Conservation (phyloP, 2,797 vertebrate genomes). For the Enteromius fasciolatus region DNA sequence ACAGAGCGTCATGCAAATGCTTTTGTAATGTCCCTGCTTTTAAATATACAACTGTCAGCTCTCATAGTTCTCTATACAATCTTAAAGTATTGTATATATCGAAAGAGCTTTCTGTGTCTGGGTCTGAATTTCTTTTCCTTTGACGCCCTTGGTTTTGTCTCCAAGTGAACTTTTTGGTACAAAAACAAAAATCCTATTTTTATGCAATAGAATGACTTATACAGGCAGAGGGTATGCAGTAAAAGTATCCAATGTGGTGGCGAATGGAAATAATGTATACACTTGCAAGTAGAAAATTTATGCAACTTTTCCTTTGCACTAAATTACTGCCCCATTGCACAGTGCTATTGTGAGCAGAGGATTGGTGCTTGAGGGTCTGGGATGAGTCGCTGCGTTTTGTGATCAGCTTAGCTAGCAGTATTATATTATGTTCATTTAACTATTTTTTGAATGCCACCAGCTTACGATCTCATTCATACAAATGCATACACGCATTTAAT, state of each 20-base stretch:
- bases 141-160: conserved; percentile 47
- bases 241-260: conserved; percentile 49
- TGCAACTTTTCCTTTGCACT: conserved; percentile 75
- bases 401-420: neutral
- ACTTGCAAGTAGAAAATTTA: conserved; percentile 65
- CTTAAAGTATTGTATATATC: conserved; percentile 36
- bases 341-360: conserved; percentile 59
- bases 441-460: neutral
- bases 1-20: conserved; percentile 34
- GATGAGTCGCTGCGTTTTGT: neutral
- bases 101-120: conserved; percentile 36
- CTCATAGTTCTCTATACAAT: conserved; percentile 35
- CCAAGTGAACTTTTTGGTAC: conserved; percentile 50
- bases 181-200: conserved; percentile 46
- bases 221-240: conserved; percentile 54
- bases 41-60: conserved; percentile 39
- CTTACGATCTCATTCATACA: neutral
- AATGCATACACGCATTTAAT: neutral
- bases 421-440: neutral
- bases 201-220: conserved; percentile 50
- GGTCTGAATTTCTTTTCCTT: conserved; percentile 44
- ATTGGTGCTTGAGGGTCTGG: conserved; percentile 64
- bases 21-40: conserved; percentile 36
- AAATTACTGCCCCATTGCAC: conserved; percentile 61
- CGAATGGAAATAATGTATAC: conserved; percentile 50